These are phyloP conservation scores for Cepaea nemoralis DNA, from an alignment of 1,140 invertebrate species.

Conservation along the genomic window DNA sequence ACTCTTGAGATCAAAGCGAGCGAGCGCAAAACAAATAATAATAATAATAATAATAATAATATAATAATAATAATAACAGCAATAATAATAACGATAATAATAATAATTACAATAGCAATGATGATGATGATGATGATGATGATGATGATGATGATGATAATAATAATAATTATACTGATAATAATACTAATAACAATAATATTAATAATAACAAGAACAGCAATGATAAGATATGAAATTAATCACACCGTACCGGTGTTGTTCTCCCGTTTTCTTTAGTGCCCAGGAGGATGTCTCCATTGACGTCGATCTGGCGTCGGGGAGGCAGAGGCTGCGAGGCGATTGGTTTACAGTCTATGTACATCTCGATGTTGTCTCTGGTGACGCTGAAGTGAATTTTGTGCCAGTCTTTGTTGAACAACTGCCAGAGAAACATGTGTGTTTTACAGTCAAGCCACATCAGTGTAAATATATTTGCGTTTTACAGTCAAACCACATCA, in stretches of 20 bases:
- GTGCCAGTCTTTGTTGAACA: constrained; percentile 85
- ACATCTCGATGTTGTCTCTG: constrained; percentile 78
- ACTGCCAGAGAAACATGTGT: constrained; percentile 72
- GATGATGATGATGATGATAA: too few species aligned
- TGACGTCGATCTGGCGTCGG: constrained; percentile 77
- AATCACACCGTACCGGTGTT: constrained; percentile 81
- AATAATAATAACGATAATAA: too few species aligned
- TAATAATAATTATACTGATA: too few species aligned
- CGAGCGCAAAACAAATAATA: too few species aligned
- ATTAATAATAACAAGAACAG: too few species aligned
- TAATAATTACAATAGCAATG: too few species aligned
- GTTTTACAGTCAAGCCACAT: neutral
- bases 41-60: too few species aligned
- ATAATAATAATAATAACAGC: too few species aligned
- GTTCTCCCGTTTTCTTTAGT: constrained; percentile 60
- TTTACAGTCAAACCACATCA: neutral
- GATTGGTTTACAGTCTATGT: constrained; percentile 79
- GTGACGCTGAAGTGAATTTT: constrained; percentile 84
- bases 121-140: too few species aligned
- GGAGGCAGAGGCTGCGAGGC: constrained; percentile 72
- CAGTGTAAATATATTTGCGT: neutral
- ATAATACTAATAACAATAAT: too few species aligned
- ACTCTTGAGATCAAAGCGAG: too few species aligned
- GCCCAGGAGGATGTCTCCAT: constrained; percentile 80
- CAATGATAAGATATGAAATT: too few species aligned